phyloP scores from a whole-genome alignment of 1,140 invertebrate species.

The Drosophila tsacasi region DNA sequence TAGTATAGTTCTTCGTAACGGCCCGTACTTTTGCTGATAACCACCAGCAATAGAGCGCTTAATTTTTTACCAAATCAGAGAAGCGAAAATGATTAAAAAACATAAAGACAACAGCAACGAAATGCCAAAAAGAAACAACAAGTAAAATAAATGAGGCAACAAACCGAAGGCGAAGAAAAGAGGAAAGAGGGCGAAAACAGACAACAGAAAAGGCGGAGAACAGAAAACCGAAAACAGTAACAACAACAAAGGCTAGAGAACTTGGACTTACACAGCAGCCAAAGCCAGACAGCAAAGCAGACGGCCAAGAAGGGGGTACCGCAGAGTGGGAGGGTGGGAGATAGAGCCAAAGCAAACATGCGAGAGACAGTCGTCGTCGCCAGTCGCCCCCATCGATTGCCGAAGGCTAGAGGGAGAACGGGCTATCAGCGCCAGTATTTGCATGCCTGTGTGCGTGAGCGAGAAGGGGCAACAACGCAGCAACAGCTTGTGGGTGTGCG shows the following conservation, averaged over 20 bases:
- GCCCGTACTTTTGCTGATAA: conserved; percentile 25
- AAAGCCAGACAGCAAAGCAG: conserved; percentile 49
- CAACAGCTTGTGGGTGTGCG: conserved; percentile 67
- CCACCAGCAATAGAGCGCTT: conserved; percentile 20
- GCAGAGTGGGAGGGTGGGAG: conserved; percentile 20
- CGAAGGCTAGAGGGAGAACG: conserved; percentile 50
- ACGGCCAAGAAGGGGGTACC: conserved; percentile 22
- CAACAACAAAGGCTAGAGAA: conserved; percentile 71
- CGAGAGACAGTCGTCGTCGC: conserved; percentile 35
- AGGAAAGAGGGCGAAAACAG: conserved; percentile 47
- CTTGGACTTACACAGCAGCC: conserved; percentile 71
- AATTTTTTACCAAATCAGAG: conserved; percentile 54
- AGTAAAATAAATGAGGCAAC: conserved; percentile 77
- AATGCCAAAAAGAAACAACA: conserved; percentile 47
- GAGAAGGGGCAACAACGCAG: conserved; percentile 69
- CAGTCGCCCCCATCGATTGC: conserved; percentile 43
- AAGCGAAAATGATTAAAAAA: conserved; percentile 72
- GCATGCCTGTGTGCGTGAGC: conserved; percentile 39
- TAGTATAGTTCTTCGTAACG: conserved; percentile 18
- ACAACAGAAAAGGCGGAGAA: conserved; percentile 40
- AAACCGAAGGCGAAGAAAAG: conserved; percentile 59
- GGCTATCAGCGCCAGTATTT: conserved; percentile 34
- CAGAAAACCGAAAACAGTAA: conserved; percentile 29
- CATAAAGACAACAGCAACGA: conserved; percentile 50
- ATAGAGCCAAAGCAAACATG: conserved; percentile 45